Evolutionary conservation across 2,113 vertebrate genomes (phyloP).

Genomic region (Elanus axillaris): DNA sequence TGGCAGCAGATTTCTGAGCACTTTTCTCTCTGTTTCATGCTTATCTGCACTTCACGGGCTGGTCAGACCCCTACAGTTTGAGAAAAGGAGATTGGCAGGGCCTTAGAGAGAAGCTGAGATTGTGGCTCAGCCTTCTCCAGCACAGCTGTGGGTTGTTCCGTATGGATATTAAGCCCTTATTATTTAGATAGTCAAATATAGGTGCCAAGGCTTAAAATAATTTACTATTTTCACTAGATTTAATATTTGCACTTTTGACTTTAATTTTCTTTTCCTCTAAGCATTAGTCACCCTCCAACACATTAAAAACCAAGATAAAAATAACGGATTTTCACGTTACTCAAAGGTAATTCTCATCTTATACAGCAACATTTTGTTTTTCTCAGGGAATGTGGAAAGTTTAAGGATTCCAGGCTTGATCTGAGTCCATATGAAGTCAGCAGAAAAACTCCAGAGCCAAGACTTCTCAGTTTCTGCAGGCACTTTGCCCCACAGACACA

Average conservation of each 20-base stretch:
- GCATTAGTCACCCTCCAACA: background rate
- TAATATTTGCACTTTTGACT: background rate
- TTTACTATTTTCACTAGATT: background rate
- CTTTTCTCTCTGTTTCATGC: background rate
- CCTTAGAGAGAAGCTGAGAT: background rate
- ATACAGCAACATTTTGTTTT: background rate
- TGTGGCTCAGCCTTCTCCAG: background rate
- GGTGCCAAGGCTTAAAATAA: background rate
- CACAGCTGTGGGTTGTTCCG: background rate
- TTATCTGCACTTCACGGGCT: background rate
- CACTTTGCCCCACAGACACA: no score
- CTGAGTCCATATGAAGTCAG: background rate
- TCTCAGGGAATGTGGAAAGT: background rate
- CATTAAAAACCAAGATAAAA: background rate
- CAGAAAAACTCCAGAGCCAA: background rate
- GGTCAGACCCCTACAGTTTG: background rate
- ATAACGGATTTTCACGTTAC: background rate
- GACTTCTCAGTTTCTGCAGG: background rate
- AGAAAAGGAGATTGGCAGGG: background rate
- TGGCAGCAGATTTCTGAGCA: background rate
- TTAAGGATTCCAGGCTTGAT: background rate
- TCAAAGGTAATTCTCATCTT: background rate
- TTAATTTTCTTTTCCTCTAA: background rate
- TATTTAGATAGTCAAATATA: background rate
- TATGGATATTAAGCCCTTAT: background rate